Conservation (phyloP, 2,888 invertebrate genomes). For the Nasonovia ribisnigri region DNA sequence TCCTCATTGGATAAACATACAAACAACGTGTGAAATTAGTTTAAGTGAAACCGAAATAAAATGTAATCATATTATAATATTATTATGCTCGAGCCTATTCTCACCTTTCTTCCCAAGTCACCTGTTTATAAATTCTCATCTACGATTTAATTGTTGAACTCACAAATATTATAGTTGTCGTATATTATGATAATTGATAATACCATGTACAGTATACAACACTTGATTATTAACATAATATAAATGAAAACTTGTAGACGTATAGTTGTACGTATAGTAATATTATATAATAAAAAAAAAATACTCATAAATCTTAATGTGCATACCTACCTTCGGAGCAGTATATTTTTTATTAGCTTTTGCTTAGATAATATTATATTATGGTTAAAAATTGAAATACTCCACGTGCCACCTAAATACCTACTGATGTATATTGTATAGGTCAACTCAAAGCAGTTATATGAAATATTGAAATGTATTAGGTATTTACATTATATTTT, state of each 20-base stretch:
- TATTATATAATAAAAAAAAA: neutral
- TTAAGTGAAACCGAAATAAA: neutral
- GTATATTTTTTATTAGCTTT: neutral
- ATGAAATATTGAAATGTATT: neutral
- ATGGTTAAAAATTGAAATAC: neutral
- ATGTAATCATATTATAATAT: neutral
- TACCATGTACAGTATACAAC: neutral
- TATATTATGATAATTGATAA: neutral
- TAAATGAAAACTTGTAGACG: neutral
- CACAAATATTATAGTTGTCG: neutral
- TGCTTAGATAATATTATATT: neutral
- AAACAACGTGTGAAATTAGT: neutral
- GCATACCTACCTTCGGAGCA: neutral
- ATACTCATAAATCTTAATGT: neutral
- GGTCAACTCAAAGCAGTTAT: neutral
- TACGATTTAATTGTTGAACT: neutral
- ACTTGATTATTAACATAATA: neutral
- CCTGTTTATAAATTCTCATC: neutral
- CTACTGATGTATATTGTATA: neutral
- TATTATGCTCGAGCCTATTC: neutral
- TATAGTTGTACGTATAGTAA: neutral
- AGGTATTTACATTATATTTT: neutral
- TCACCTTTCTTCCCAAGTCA: neutral
- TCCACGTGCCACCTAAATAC: neutral
- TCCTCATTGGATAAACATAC: neutral